Base-by-base conservation (phyloP, 2,888 invertebrate species). In the Calephelis perditalis region DNA sequence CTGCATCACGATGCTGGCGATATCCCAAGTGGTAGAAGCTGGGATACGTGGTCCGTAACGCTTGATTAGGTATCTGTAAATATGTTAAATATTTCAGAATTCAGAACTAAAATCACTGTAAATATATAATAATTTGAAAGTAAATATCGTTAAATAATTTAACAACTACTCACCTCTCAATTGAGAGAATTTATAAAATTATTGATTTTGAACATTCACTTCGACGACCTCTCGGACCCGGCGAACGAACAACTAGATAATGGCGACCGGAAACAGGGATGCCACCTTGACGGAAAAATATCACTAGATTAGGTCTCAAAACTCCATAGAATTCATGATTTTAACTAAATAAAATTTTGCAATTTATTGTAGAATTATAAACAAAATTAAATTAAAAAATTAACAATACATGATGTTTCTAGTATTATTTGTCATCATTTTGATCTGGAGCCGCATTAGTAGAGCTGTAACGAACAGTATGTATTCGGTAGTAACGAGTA, bases 171-270 rank as follows among this genome's bases (percentile, higher is more conserved):
- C 75, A 91, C 91, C 91, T 90, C 91, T 89, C 90, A 74, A 74
- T 66, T 76, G 90, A 90, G 90, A 90, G 90, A 88, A 83, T 89
- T 82, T 82, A 68, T 35, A 73, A 77, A 76, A 75, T 70, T 73
- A 74, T 73, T 71, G 70, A 71, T 71, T 70, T 77, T 79, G 82
- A 71, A 81, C 87, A 87, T 88, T 81, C 83, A 82, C 83, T 71
- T 70, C 74, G 76, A 64, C 65, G 68, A 68, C 78, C 78, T 73
- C 75, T 75, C 86, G 84, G 82, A 87, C 90, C 89, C 90, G 91
- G 91, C 89, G 91, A 91, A 92, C 89, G 92, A 92, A 92, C 92
- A 92, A 92, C 91, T 92, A 92, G 87, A 86, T 90, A 91, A 68
- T 68, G 68, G 70, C 67, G 63, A 70, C 67, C 67, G 70, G 83